These are phyloP conservation scores for Sinocyclocheilus anshuiensis DNA, from an alignment of 2,113 vertebrate species.

Conservation along the genomic window DNA sequence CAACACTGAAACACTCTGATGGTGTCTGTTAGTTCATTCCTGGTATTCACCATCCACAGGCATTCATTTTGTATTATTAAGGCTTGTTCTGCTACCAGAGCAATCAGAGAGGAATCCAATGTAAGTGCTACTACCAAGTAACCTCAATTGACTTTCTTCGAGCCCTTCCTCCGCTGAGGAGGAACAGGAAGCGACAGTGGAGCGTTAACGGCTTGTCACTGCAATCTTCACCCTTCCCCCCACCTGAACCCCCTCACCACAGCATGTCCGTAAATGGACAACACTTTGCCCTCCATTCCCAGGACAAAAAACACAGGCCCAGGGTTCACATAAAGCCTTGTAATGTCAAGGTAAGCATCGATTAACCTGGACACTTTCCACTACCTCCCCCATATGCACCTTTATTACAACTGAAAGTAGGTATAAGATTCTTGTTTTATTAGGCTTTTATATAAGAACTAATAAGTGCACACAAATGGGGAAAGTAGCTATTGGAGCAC, in stretches of 20 bases:
- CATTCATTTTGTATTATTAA: neutral
- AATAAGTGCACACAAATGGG: neutral
- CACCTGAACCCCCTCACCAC: neutral
- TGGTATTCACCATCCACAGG: neutral
- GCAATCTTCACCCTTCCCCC: slow-evolving; percentile 42
- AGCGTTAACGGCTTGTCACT: slow-evolving; percentile 52
- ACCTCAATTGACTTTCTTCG: slow-evolving; percentile 32
- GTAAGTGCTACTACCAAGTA: slow-evolving; percentile 7
- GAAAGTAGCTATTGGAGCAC: neutral
- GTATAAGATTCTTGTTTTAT: neutral
- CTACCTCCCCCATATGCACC: slow-evolving; percentile 7
- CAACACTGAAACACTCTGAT: neutral
- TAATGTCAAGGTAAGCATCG: slow-evolving; percentile 49
- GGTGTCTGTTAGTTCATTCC: neutral
- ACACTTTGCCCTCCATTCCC: slow-evolving; percentile 33
- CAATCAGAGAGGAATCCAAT: neutral
- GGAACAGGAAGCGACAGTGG: slow-evolving; percentile 54
- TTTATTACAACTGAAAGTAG: slow-evolving; percentile 18
- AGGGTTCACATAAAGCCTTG: neutral
- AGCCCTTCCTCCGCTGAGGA: slow-evolving; percentile 29
- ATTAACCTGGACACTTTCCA: slow-evolving; percentile 46
- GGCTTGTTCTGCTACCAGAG: neutral
- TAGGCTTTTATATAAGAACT: no score
- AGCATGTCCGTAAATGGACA: slow-evolving; percentile 49
- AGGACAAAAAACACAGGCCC: slow-evolving; percentile 29